Percentiles rank a stretch among this genome's conserved stretches.
Evolutionary conservation across 2,888 invertebrate species (phyloP).

Genomic region (Diarsia mendica): DNA sequence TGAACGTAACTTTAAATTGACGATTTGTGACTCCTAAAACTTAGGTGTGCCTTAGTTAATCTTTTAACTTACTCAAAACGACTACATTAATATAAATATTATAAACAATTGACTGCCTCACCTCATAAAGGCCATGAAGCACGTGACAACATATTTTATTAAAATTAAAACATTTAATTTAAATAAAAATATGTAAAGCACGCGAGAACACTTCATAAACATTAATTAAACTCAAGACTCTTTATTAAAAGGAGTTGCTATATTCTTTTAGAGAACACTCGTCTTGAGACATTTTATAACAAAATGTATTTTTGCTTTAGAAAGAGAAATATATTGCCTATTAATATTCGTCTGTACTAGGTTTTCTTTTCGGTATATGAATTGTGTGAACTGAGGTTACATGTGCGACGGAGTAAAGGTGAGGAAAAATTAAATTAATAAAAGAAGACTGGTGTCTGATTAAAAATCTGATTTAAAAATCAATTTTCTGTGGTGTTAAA

Average conservation of each 20-base stretch:
- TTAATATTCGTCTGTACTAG: too few relatives aligned
- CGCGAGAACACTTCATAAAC: constrained; percentile 65
- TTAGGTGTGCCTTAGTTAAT: too few relatives aligned
- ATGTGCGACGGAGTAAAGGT: background rate
- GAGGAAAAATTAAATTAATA: background rate
- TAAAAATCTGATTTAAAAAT: background rate
- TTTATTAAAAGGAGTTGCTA: constrained; percentile 68
- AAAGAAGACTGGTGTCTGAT: background rate
- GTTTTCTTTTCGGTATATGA: too few relatives aligned
- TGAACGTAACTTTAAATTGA: too few relatives aligned
- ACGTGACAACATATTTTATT: constrained; percentile 31
- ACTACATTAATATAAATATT: too few relatives aligned
- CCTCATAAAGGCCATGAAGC: constrained; percentile 30
- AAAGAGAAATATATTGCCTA: too few relatives aligned
- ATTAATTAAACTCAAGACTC: constrained; percentile 67
- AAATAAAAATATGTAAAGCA: constrained; percentile 63
- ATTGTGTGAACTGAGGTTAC: background rate
- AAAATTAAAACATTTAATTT: constrained; percentile 51
- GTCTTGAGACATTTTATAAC: constrained; percentile 56
- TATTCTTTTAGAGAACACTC: constrained; percentile 69
- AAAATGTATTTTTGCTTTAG: background rate
- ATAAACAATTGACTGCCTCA: constrained; percentile 3
- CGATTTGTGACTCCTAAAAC: too few relatives aligned
- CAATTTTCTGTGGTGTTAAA: too few relatives aligned
- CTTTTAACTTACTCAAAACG: too few relatives aligned